phyloP scores from a whole-genome alignment of 1,140 invertebrate genomes.

The Drosophila saltans region DNA sequence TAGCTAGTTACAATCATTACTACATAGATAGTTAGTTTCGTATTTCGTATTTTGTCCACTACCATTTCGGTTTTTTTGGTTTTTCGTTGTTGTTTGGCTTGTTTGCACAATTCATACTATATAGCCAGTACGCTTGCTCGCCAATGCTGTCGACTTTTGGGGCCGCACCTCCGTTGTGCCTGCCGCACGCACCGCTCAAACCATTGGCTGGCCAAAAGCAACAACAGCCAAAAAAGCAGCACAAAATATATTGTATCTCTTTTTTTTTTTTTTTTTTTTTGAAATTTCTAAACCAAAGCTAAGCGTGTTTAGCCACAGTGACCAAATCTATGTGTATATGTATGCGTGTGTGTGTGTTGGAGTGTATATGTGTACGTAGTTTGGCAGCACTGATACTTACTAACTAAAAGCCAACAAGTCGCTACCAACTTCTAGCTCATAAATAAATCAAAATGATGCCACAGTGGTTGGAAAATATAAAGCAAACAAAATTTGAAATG shows the following conservation, averaged over 20 bases:
- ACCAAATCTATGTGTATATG: constrained; percentile 48
- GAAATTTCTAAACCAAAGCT: constrained; percentile 65
- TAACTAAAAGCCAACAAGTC: constrained; percentile 65
- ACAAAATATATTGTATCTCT: constrained; percentile 43
- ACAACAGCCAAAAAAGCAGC: constrained; percentile 1
- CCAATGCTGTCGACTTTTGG: constrained; percentile 11
- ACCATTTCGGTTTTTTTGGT: constrained; percentile 40
- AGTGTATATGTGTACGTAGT: constrained; percentile 1
- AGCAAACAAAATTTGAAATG: background rate
- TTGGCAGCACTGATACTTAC: constrained; percentile 55
- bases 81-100: constrained; percentile 27
- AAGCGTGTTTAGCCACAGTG: constrained; percentile 63
- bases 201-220: constrained; percentile 42
- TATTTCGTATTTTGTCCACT: constrained; percentile 42
- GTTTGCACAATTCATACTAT: constrained; percentile 73
- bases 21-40: constrained; percentile 4
- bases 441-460: constrained; percentile 55
- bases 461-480: constrained; percentile 37
- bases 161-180: constrained; percentile 16
- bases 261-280: constrained; percentile 20
- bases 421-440: constrained; percentile 54
- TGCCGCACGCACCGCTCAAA: constrained; percentile 27
- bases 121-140: constrained; percentile 22
- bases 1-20: constrained; percentile 16
- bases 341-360: background rate